A percentile compares a stretch with the other conserved stretches of the same genome.
These are phyloP conservation scores for Temnothorax ravouxi DNA, from an alignment of 2,888 invertebrate genomes.

Conservation along the genomic window DNA sequence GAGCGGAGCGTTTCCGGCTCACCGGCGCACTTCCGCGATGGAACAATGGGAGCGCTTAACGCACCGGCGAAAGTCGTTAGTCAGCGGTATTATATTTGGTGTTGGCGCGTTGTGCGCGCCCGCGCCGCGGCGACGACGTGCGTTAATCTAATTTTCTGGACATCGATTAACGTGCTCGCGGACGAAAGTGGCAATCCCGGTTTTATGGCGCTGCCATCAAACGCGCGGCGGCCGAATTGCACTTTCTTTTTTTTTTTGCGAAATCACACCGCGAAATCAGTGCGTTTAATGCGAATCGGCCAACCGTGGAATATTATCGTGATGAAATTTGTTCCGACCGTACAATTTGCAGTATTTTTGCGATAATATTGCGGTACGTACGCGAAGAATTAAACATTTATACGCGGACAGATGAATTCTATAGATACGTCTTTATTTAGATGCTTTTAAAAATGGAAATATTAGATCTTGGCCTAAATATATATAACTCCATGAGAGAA, in stretches of 20 bases:
- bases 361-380: neutral
- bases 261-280: slow-evolving; percentile 25
- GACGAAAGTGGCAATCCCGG: slow-evolving; percentile 14
- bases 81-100: slow-evolving; percentile 72
- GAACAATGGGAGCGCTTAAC: slow-evolving; percentile 78
- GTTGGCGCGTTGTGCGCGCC: slow-evolving; percentile 58
- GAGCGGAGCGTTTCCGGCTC: slow-evolving; percentile 76
- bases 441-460: neutral
- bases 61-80: slow-evolving; percentile 78
- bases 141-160: slow-evolving; percentile 74
- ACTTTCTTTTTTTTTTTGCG: slow-evolving; percentile 22
- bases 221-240: slow-evolving; percentile 8
- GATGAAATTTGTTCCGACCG: slow-evolving; percentile 8
- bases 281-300: slow-evolving; percentile 1
- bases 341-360: slow-evolving; percentile 8
- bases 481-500: neutral
- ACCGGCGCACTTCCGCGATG: slow-evolving; percentile 76
- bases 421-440: neutral
- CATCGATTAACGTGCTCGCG: slow-evolving; percentile 67
- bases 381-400: neutral
- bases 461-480: neutral
- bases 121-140: slow-evolving; percentile 64
- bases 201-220: slow-evolving; percentile 10
- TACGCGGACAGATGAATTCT: neutral
- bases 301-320: slow-evolving; percentile 27